These are phyloP conservation scores for Blastobasis lacticolella DNA, from an alignment of 2,888 invertebrate genomes.

Conservation along the genomic window DNA sequence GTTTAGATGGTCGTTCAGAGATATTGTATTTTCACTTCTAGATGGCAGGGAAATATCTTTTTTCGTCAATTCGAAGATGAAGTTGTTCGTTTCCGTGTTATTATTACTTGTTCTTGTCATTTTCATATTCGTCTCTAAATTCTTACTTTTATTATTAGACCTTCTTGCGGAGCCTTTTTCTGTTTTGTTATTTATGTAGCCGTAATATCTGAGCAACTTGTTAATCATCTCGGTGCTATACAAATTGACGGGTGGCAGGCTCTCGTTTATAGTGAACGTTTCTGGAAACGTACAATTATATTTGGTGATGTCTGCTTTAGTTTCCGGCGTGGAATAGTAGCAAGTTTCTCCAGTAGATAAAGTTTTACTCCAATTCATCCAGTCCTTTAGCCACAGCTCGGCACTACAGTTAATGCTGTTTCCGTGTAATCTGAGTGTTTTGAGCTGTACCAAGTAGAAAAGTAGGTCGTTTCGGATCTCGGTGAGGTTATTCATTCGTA, in stretches of 20 bases:
- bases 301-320: slow-evolving; percentile 57
- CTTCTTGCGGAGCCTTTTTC: slow-evolving; percentile 42
- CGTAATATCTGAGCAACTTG: slow-evolving; percentile 61
- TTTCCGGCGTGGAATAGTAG: slow-evolving; percentile 60
- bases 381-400: slow-evolving; percentile 78
- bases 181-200: slow-evolving; percentile 63
- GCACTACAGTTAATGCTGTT: slow-evolving; percentile 83
- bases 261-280: slow-evolving; percentile 67
- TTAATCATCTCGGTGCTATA: slow-evolving; percentile 71
- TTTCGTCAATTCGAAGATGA: slow-evolving; percentile 8
- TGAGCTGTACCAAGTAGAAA: slow-evolving; percentile 80
- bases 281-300: slow-evolving; percentile 68
- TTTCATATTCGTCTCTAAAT: background rate
- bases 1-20: slow-evolving; percentile 38
- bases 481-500: slow-evolving; percentile 77
- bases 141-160: slow-evolving; percentile 21
- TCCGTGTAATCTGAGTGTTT: slow-evolving; percentile 77
- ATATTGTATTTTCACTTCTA: slow-evolving; percentile 36
- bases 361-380: slow-evolving; percentile 75
- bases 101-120: background rate
- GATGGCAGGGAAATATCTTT: slow-evolving; percentile 14
- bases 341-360: slow-evolving; percentile 52
- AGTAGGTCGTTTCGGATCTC: slow-evolving; percentile 77
- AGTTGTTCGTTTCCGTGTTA: slow-evolving; percentile 22
- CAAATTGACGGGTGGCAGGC: slow-evolving; percentile 64